Conservation (phyloP, 1,140 invertebrate species). For the Drosophila parabipectinata region DNA sequence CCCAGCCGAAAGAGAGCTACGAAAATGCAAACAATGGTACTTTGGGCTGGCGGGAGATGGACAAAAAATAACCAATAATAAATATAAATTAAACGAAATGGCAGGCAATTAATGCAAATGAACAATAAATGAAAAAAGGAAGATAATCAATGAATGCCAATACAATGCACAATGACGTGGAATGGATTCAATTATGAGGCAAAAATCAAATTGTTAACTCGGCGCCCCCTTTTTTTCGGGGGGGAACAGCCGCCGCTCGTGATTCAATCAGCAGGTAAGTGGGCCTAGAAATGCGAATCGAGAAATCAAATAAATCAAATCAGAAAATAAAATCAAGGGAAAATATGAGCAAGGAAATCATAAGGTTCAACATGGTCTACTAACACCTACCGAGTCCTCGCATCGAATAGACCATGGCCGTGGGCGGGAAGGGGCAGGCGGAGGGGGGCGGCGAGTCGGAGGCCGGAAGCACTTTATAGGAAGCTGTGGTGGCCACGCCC, state of each 20-base stretch:
- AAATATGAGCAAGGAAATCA: conserved; percentile 24
- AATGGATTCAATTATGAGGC: conserved; percentile 33
- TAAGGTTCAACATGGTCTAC: conserved; percentile 83
- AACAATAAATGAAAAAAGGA: conserved; percentile 15
- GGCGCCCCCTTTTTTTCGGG: neutral
- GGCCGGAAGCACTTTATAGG: conserved; percentile 84
- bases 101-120: conserved; percentile 49
- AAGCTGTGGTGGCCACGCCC: conserved; percentile 78
- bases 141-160: conserved; percentile 22
- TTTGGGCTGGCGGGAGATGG: neutral
- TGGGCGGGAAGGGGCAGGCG: conserved; percentile 90
- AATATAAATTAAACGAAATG: conserved; percentile 48
- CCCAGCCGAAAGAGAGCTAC: conserved; percentile 3
- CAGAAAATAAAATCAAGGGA: conserved; percentile 10
- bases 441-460: conserved; percentile 81
- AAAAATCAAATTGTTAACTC: conserved; percentile 38
- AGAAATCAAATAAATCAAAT: conserved; percentile 39
- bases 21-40: conserved; percentile 23
- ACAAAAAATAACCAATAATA: conserved; percentile 14
- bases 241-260: neutral
- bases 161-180: conserved; percentile 36
- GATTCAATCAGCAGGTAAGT: conserved; percentile 3
- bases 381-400: conserved; percentile 84
- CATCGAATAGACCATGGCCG: conserved; percentile 94
- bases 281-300: conserved; percentile 13